Evolutionary conservation across 2,888 invertebrate genomes (phyloP), one percentile per base, ranked within the genome.

Genomic region (Erannis defoliaria): DNA sequence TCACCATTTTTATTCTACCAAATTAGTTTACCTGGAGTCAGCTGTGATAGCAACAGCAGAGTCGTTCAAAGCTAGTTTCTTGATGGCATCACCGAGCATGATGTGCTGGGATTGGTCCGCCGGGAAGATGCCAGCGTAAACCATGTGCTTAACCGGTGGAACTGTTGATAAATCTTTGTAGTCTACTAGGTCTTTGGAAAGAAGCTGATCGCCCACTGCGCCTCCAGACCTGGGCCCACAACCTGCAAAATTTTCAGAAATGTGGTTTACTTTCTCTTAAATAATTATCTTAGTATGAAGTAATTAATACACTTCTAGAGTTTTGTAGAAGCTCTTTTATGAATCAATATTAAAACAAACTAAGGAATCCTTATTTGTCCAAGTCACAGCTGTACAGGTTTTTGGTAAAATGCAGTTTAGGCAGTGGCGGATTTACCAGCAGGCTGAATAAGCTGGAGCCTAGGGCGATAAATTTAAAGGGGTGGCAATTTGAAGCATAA

Each of bases 1-100:
- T 23, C 23, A 23, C 23, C 3, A 26, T 4, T 1, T 26, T 26
- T 5, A 9, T 38, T 38, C 8, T 2, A n/a, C n/a, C n/a, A n/a
- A n/a, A n/a, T n/a, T n/a, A 43, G 43, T 21, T 62, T 88, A 97
- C 97, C 97, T 98, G 5, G 96, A 95, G 88, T 99, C 99, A 14
- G 95, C 84, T 37, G 93, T 93, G 4, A 98, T 93, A n/a, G 95
- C 94, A 4, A 99, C 99, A 62, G 97, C 98, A 5, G 97, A 96
- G 89, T 99, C 99, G 88, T 99, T 99, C 38, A 99, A 93, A n/a
- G 96, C 94, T 45, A 99, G 93, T 86, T 98, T 98, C 66, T 98
- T 98, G 55, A 99, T 96, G 10, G 99, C 97, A 77, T 93, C 95
- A 73, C 96, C 94, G 14, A 99, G 90, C 55, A 93, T 93, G 0